Conservation (phyloP, 30 jellyfish, hydroid and myxozoan genomes). For the Pelagia noctiluca region DNA sequence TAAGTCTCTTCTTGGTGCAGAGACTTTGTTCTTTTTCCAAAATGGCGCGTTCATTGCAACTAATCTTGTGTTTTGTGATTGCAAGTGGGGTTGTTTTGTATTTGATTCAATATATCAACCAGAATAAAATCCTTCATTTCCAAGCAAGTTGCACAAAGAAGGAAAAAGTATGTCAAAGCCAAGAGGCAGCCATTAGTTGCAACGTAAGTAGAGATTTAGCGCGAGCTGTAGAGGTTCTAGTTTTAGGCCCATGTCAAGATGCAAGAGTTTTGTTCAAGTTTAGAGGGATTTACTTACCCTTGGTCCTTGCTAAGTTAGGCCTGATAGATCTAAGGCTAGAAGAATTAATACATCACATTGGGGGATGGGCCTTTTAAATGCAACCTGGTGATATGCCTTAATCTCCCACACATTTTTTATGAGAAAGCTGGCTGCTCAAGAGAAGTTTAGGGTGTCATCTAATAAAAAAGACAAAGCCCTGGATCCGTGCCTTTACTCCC, state of each 20-base stretch:
- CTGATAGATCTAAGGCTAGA: background rate
- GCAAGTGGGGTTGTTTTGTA: background rate
- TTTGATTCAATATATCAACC: background rate
- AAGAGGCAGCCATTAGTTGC: background rate
- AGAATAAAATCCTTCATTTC: background rate
- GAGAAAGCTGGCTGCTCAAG: too few species aligned
- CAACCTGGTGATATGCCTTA: too few species aligned
- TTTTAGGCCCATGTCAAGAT: too few species aligned
- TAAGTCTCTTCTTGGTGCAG: background rate
- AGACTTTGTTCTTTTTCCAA: background rate
- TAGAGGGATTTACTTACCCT: background rate
- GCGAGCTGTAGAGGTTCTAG: too few species aligned
- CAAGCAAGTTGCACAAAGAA: background rate
- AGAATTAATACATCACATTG: too few species aligned
- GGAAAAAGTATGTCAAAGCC: background rate
- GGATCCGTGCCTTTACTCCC: too few species aligned
- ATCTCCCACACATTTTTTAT: too few species aligned
- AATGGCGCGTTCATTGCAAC: conserved; percentile 13
- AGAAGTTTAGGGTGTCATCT: too few species aligned
- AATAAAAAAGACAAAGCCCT: too few species aligned
- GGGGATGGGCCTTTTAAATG: background rate
- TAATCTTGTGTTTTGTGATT: background rate
- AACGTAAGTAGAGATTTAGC: background rate
- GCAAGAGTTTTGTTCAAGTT: too few species aligned
- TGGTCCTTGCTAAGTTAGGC: background rate